Evolutionary conservation across 1,140 invertebrate genomes (phyloP), one percentile per base, ranked within the genome.

Genomic region (Lethrus apterus): DNA sequence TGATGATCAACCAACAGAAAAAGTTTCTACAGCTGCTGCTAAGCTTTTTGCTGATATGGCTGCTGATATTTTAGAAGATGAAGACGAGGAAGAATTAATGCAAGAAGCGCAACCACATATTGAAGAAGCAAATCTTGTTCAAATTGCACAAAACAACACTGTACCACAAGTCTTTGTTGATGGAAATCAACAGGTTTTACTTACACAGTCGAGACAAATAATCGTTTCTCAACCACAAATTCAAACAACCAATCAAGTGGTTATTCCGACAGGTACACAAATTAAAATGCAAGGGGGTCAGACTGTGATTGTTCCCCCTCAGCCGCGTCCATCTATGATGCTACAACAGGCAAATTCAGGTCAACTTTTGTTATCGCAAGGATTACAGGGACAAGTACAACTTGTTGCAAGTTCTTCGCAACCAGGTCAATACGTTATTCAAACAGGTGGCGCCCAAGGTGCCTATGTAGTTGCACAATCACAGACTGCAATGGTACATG

Each of bases 31-130:
- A 2, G 79, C 80, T n/a, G 80, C 81, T 0, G 81, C 80, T 0
- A 83, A 83, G 63, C 60, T 83, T 7, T 83, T 82, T 56, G 80
- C 81, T 0, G 80, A 80, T 35, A 65, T 84, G 15, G 80, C 80
- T 0, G 81, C 80, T 0, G 80, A 81, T 50, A 78, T 79, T 41
- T 66, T 83, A n/a, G 79, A 80, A 48, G 81, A 83, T 53, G 80
- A 83, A 54, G 79, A 81, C 44, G 47, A 78, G 24, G 76, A 79
- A 30, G 74, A 77, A 9, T 59, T 68, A 20, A 50, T 60, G 48
- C 58, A 62, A 45, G 55, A 59, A 31, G 59, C 65, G 32, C 50
- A 50, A 9, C 33, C 57, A 10, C 32, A 42, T 8, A 35, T 52
- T 21, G 54, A 48, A 31, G 50, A 55, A 40, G 13, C 41, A 18